Evolutionary conservation across 2,113 vertebrate species (phyloP), one percentile per base, ranked within the genome.

Genomic region (human (Homo sapiens)): DNA sequence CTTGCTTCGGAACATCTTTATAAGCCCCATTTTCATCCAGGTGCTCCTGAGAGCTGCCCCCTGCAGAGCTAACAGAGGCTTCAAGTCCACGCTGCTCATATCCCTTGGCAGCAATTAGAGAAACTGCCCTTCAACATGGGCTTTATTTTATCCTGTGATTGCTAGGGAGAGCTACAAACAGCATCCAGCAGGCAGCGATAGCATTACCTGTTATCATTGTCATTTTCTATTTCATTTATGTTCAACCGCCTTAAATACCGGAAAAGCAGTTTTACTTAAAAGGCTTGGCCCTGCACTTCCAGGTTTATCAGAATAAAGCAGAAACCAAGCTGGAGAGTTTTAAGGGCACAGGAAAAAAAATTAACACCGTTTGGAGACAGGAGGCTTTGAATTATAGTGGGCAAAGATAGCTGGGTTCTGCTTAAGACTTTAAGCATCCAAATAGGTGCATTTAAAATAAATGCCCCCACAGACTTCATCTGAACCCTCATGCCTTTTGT

Each of bases 381-480:
- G 78, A 84, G 70, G 72, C 95, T 97, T 84, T 89, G 92, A 97
- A 97, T 98, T 96, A 97, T 25, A 82, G 45, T 89, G 79, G 78
- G 80, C 84, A 94, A 86, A 92, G 95, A 92, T 87, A 97, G 86
- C 66, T 43, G 64, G 86, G 95, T 93, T 94, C 97, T 45, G 57
- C 89, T 73, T 95, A 97, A 98, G 96, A 98, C 95, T 84, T 97
- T 76, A 72, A 97, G 94, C 57, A 82, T 14, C 93, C 75, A 96
- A 82, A 57, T 95, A 97, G 82, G 94, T 96, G 80, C 90, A 95
- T 97, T 98, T 97, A 96, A 98, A 75, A 97, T 13, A 72, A 98
- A 52, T 38, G 16, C 8, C 73, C 70, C 76, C 75, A 20, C 18
- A 48, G 95, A 59, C 64, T 90, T 82, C 81, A 81, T 85, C 43